These are phyloP conservation scores for Mechanitis mazaeus DNA, from an alignment of 2,888 invertebrate species.

Conservation along the genomic window DNA sequence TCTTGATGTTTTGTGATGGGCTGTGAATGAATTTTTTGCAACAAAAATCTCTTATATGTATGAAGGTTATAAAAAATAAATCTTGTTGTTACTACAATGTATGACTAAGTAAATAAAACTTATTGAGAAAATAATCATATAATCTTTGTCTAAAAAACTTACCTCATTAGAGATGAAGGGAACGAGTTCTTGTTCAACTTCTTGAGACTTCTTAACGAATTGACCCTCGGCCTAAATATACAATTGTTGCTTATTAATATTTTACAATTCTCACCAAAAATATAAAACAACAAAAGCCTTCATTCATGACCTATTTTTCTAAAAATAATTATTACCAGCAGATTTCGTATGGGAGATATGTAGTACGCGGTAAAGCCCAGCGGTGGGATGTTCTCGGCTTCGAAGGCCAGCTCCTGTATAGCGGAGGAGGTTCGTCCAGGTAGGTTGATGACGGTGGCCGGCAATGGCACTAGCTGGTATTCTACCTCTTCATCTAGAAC, in stretches of 20 bases:
- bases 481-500: slow-evolving; percentile 62
- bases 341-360: slow-evolving; percentile 55
- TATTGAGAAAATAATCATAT: background rate
- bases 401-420: slow-evolving; percentile 77
- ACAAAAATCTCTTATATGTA: too few species aligned
- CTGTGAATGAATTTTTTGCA: too few species aligned
- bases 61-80: background rate
- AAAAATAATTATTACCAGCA: slow-evolving; percentile 39
- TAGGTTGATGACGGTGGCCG: slow-evolving; percentile 72
- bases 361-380: slow-evolving; percentile 68
- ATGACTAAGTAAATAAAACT: too few species aligned
- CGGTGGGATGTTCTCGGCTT: slow-evolving; percentile 71
- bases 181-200: slow-evolving; percentile 46
- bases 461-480: slow-evolving; percentile 72
- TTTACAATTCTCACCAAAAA: background rate
- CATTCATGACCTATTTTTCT: too few species aligned
- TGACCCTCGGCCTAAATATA: slow-evolving; percentile 46
- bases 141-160: slow-evolving; percentile 8
- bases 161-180: slow-evolving; percentile 64
- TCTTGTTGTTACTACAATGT: background rate
- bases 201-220: slow-evolving; percentile 40
- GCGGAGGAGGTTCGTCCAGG: slow-evolving; percentile 80
- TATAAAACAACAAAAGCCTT: too few species aligned
- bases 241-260: background rate
- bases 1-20: too few species aligned